Base-by-base conservation (phyloP, 2,797 vertebrate genomes). In the Enteromius thamalakanensis region DNA sequence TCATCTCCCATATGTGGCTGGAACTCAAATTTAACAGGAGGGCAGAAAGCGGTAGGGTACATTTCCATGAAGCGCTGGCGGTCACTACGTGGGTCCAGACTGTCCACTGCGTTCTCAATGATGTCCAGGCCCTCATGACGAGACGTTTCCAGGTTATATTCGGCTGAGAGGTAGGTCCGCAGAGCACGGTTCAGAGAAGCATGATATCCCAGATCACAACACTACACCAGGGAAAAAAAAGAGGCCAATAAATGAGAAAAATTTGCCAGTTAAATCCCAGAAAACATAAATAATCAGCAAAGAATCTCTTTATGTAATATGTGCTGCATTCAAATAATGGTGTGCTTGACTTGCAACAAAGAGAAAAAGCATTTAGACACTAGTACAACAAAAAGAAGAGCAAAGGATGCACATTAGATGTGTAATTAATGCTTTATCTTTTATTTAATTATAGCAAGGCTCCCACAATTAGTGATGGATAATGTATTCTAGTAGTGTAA, bases 31-130 rank as follows among this genome's bases (percentile, higher is more conserved):
- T 97, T 99, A 84, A 96, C 69, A 0, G 98, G 97, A 26, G 98
- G 98, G 84, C 98, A 99, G 93, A 99, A 99, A 0, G 97, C 97
- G 0, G 95, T 95, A 5, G 97, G 97, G 90, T 95, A 99, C 97
- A 99, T 98, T 94, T 99, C 98, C 97, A 99, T 98, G 89, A 99
- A 98, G 86, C 98, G 95, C 93, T 99, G 98, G 21, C 98, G 96
- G 92, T 99, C 98, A 72, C 95, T 99, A 71, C 97, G 95, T 1
- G 97, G 97, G 90, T 99, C 98, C 93, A 99, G 91, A 87, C 95
- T 98, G 93, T 99, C 98, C 87, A 99, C 98, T 0, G 98, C 98
- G 62, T 98, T 99, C 92, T 99, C 98, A 17, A 99, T 99, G 84
- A 99, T 98, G 93, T 99, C 98, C 64, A 99, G 94, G 42, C 98